A percentile compares a stretch with the other conserved stretches of the same genome.
phyloP scores from a whole-genome alignment of 2,888 invertebrate genomes.

The Dynastes grantii region DNA sequence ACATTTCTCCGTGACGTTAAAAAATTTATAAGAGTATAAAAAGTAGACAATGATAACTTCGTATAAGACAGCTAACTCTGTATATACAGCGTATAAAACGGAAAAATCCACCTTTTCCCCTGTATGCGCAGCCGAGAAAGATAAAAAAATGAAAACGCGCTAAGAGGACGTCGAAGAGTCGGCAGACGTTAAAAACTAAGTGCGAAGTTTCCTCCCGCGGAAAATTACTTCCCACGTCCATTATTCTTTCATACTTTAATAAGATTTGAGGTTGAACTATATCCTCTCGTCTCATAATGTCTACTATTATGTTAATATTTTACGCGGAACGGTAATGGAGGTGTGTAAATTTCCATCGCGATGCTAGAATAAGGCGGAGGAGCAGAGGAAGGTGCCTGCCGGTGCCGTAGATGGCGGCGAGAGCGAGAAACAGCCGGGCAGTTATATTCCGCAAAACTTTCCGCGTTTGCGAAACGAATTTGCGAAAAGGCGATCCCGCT shows the following conservation, averaged over 20 bases:
- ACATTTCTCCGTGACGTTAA: too few relatives aligned
- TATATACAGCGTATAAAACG: too few relatives aligned
- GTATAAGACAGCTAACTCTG: too few relatives aligned
- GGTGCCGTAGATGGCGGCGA: neutral
- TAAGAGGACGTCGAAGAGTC: neutral
- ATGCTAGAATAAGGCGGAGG: constrained; percentile 11
- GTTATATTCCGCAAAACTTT: constrained; percentile 38
- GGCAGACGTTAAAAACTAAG: constrained; percentile 44
- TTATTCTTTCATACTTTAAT: constrained; percentile 51
- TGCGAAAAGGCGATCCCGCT: constrained; percentile 7
- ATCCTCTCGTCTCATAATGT: constrained; percentile 37
- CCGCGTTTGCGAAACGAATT: constrained; percentile 17
- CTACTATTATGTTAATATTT: constrained; percentile 49
- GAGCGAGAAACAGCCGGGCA: neutral
- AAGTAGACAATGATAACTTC: too few relatives aligned
- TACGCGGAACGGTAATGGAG: constrained; percentile 45
- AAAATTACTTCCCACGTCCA: constrained; percentile 49
- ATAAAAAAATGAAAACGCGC: constrained; percentile 17
- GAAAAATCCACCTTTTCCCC: neutral
- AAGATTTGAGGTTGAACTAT: constrained; percentile 50
- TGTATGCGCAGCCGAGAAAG: neutral
- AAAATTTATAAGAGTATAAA: too few relatives aligned
- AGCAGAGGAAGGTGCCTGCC: neutral
- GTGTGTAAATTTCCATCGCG: constrained; percentile 46
- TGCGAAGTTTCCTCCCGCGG: constrained; percentile 47